Conservation (phyloP, 2,888 invertebrate species). For the Dynastes hyllus region DNA sequence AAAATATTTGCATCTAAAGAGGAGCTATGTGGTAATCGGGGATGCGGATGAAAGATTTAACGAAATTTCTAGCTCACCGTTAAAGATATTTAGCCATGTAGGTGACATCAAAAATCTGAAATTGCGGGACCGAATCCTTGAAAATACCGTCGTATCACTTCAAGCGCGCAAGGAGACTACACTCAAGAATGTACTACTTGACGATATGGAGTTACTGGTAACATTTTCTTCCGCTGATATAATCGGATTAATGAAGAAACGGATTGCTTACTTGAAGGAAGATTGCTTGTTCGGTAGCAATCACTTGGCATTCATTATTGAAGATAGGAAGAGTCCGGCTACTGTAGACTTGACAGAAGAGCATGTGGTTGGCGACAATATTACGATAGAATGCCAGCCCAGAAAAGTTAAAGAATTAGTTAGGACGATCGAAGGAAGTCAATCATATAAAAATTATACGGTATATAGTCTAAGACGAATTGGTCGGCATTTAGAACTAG, state of each 20-base stretch:
- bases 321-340: not conserved
- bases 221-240: not conserved
- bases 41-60: not conserved
- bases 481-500: not conserved
- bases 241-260: slow-evolving; percentile 1
- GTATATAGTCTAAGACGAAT: not conserved
- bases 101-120: not conserved
- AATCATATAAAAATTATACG: not conserved
- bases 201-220: not conserved
- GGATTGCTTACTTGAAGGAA: not conserved
- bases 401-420: not conserved
- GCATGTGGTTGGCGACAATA: not conserved
- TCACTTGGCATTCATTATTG: not conserved
- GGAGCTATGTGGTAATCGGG: not conserved
- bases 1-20: not conserved
- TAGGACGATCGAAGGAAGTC: not conserved
- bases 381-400: not conserved
- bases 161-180: not conserved
- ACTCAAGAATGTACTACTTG: not conserved
- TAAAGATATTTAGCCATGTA: not conserved
- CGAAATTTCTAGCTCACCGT: not conserved
- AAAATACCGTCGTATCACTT: not conserved
- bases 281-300: not conserved
- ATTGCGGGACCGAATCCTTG: not conserved
- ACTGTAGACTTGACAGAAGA: not conserved